phyloP scores from a whole-genome alignment of 2,888 invertebrate species.

The Agrochola lota region DNA sequence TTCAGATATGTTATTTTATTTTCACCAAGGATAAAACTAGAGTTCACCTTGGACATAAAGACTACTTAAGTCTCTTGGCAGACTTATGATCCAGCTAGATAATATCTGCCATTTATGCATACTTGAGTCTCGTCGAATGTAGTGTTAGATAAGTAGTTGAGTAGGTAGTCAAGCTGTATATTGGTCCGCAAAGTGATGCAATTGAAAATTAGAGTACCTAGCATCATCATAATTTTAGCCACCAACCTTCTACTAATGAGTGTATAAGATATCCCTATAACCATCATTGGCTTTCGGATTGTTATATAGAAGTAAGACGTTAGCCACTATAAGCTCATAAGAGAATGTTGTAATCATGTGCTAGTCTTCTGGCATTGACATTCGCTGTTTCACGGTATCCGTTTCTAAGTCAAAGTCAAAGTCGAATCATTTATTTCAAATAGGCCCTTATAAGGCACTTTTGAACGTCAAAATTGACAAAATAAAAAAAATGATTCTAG shows the following conservation, averaged over 20 bases:
- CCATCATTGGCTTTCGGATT: background rate
- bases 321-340: background rate
- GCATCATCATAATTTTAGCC: background rate
- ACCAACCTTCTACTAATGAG: background rate
- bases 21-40: slow-evolving; percentile 1
- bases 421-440: too few species aligned
- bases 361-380: too few species aligned
- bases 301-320: background rate
- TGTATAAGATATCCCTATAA: background rate
- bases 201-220: slow-evolving; percentile 3
- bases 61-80: slow-evolving; percentile 15
- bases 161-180: slow-evolving; percentile 13
- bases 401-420: background rate
- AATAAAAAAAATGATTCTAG: too few species aligned
- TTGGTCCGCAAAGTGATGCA: background rate
- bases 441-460: too few species aligned
- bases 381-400: background rate
- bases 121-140: slow-evolving; percentile 22
- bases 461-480: too few species aligned
- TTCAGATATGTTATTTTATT: background rate
- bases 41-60: slow-evolving; percentile 29
- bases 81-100: slow-evolving; percentile 12
- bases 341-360: background rate
- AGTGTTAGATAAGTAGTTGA: slow-evolving; percentile 21
- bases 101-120: slow-evolving; percentile 8